phyloP scores from a whole-genome alignment of 2,113 vertebrate genomes.

The Panthera tigris region DNA sequence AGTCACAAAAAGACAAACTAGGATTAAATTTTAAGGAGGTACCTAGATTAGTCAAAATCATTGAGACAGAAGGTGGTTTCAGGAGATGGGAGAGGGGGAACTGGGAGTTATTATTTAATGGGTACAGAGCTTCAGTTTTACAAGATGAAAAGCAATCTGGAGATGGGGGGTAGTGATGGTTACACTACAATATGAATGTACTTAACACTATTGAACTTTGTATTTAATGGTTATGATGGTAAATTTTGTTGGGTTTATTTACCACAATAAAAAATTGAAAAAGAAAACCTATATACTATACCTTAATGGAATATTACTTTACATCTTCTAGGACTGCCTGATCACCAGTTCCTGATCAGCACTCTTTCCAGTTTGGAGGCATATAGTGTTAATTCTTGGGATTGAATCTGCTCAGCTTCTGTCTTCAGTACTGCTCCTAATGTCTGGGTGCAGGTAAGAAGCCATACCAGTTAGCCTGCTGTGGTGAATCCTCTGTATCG shows the following conservation, averaged over 20 bases:
- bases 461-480: rapidly evolving
- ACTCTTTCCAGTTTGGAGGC: not conserved
- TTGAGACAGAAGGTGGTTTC: not conserved
- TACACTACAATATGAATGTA: not conserved
- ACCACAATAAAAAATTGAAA: not conserved
- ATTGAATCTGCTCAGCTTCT: not conserved
- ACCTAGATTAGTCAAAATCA: not conserved
- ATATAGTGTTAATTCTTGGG: not conserved
- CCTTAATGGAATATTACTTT: not conserved
- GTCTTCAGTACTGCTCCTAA: not conserved
- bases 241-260: not conserved
- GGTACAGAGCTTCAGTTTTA: not conserved
- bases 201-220: not conserved
- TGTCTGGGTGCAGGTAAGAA: not conserved
- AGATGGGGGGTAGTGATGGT: not conserved
- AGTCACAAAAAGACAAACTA: not conserved
- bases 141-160: not conserved
- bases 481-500: not conserved
- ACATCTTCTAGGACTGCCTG: not conserved
- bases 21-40: not conserved
- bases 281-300: not conserved
- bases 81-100: not conserved
- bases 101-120: not conserved
- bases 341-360: not conserved
- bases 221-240: not conserved